A percentile compares a stretch with the other conserved stretches of the same genome.
Evolutionary conservation across 2,888 invertebrate genomes (phyloP).

Genomic region (Celastrina argiolus): DNA sequence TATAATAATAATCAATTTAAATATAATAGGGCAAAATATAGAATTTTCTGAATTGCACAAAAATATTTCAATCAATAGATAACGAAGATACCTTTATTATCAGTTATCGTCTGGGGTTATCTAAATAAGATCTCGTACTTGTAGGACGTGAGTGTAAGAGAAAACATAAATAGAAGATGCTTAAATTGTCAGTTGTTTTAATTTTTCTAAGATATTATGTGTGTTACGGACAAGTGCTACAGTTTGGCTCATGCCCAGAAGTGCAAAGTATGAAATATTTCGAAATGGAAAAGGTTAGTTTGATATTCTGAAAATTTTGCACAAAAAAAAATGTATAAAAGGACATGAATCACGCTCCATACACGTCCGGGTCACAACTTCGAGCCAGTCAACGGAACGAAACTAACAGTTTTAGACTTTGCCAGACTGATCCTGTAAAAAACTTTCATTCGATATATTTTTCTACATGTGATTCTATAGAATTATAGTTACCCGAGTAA

Average conservation of each 20-base stretch:
- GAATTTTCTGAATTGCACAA: not conserved
- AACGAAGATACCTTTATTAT: not conserved
- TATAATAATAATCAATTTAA: too few relatives aligned
- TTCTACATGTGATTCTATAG: too few relatives aligned
- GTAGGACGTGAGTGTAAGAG: not conserved
- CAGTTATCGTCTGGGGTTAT: not conserved
- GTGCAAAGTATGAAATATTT: constrained; percentile 59
- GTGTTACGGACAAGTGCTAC: constrained; percentile 50
- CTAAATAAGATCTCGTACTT: not conserved
- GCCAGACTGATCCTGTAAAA: too few relatives aligned
- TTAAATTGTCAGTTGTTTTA: constrained; percentile 33
- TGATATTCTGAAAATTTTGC: too few relatives aligned
- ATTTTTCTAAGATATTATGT: constrained; percentile 33
- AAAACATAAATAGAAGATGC: constrained; percentile 37
- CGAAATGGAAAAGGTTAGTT: constrained; percentile 53
- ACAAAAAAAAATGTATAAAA: too few relatives aligned
- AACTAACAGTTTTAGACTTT: too few relatives aligned
- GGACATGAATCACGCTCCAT: too few relatives aligned
- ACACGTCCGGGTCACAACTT: too few relatives aligned
- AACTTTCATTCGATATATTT: too few relatives aligned
- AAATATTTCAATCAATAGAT: not conserved
- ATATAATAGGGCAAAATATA: too few relatives aligned
- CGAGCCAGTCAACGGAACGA: too few relatives aligned
- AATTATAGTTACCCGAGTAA: too few relatives aligned
- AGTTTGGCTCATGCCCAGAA: constrained; percentile 54